A percentile compares a stretch with the other conserved stretches of the same genome.
Conservation (phyloP, 2,113 vertebrate genomes). For the Heterochromis multidens region DNA sequence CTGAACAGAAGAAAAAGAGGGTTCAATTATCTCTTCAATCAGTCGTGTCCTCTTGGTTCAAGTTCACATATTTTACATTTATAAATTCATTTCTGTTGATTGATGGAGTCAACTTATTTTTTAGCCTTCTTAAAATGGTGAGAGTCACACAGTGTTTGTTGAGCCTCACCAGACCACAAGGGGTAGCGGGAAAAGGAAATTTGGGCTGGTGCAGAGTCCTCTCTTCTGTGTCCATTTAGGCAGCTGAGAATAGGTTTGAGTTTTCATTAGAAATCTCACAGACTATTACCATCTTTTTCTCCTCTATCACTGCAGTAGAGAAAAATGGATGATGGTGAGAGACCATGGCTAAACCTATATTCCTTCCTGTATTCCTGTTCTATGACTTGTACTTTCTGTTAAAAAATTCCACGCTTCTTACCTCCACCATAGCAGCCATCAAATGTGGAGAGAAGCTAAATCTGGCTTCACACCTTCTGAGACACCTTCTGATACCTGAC, state of each 20-base stretch:
- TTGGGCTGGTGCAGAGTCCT: not conserved
- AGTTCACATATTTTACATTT: not conserved
- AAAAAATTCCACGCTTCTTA: not conserved
- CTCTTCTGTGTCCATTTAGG: not conserved
- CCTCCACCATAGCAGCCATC: not conserved
- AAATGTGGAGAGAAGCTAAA: conserved; percentile 31
- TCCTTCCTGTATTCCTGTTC: not conserved
- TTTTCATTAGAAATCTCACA: not conserved
- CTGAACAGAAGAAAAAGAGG: not conserved
- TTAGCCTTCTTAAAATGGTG: not conserved
- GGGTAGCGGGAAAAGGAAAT: not conserved
- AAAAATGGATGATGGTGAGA: not conserved
- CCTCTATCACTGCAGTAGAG: not conserved
- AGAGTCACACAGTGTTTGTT: not conserved
- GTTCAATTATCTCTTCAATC: not conserved
- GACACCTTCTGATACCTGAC: conserved; percentile 14
- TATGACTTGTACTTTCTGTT: not conserved
- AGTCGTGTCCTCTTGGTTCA: not conserved
- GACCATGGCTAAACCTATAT: not conserved
- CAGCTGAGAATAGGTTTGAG: not conserved
- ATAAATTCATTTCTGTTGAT: not conserved
- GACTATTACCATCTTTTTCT: not conserved
- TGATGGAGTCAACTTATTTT: not conserved
- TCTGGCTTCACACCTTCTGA: conserved; percentile 21
- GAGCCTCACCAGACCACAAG: not conserved